These are phyloP conservation scores for Drosophila merina DNA, from an alignment of 2,888 invertebrate genomes.

Conservation along the genomic window DNA sequence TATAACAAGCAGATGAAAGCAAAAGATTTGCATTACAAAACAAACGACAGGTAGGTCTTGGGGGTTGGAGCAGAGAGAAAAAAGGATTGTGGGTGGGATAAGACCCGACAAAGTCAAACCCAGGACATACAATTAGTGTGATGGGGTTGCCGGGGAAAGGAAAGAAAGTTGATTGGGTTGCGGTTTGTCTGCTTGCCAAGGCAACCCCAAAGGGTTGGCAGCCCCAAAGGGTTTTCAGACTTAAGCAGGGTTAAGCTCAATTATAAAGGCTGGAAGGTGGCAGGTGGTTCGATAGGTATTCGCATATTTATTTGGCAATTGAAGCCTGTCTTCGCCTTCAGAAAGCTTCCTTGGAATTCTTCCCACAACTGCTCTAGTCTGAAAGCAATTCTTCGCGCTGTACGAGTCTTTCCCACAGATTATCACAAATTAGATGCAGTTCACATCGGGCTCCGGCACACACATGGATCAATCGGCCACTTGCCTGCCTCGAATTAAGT, in stretches of 20 bases:
- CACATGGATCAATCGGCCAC: slow-evolving; percentile 57
- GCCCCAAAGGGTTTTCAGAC: not conserved
- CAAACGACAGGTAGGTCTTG: slow-evolving; percentile 59
- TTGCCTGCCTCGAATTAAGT: slow-evolving; percentile 71
- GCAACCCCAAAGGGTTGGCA: slow-evolving; percentile 16
- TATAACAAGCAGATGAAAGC: slow-evolving; percentile 79
- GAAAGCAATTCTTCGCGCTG: slow-evolving; percentile 30
- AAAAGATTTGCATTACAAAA: slow-evolving; percentile 78
- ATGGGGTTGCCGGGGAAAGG: slow-evolving; percentile 39
- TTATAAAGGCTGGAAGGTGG: slow-evolving; percentile 45
- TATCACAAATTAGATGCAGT: slow-evolving; percentile 76
- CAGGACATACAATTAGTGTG: slow-evolving; percentile 54
- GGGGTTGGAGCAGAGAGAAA: too few relatives aligned
- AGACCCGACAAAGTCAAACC: slow-evolving; percentile 32
- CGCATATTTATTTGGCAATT: too few relatives aligned
- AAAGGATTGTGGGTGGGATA: not conserved
- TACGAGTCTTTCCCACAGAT: slow-evolving; percentile 75
- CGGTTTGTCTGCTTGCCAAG: slow-evolving; percentile 49
- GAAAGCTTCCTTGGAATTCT: slow-evolving; percentile 18
- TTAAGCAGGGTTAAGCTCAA: slow-evolving; percentile 40
- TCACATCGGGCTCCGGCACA: slow-evolving; percentile 34
- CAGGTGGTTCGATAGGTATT: slow-evolving; percentile 16
- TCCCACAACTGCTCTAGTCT: slow-evolving; percentile 43
- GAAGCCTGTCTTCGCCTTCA: not conserved
- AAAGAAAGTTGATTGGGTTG: slow-evolving; percentile 62